Conservation (phyloP, 2,888 invertebrate species). For the Leucozona laternaria region DNA sequence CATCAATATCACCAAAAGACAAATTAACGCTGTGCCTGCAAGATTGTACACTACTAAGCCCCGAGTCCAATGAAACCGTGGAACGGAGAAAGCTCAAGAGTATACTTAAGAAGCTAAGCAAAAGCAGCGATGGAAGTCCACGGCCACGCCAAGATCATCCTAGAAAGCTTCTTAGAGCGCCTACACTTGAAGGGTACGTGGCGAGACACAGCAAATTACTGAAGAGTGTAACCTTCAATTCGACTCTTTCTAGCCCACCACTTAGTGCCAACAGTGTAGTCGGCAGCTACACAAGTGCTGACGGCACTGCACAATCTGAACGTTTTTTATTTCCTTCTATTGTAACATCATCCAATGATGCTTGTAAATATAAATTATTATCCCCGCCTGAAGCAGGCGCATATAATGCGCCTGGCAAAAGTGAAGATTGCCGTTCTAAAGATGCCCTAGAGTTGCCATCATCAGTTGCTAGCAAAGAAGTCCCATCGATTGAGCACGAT, state of each 20-base stretch:
- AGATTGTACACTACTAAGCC: slow-evolving; percentile 84
- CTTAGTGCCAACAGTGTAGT: slow-evolving; percentile 82
- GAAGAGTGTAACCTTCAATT: slow-evolving; percentile 95
- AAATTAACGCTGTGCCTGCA: slow-evolving; percentile 74
- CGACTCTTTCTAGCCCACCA: slow-evolving; percentile 93
- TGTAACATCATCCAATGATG: slow-evolving; percentile 67
- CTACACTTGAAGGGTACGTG: slow-evolving; percentile 94
- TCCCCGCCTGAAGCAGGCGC: slow-evolving; percentile 58
- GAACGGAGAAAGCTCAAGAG: slow-evolving; percentile 93
- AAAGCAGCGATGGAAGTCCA: slow-evolving; percentile 83
- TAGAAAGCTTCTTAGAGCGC: slow-evolving; percentile 90
- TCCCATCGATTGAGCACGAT: slow-evolving; percentile 45
- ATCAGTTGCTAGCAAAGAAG: slow-evolving; percentile 51
- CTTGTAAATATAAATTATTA: slow-evolving; percentile 70
- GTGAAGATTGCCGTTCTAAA: slow-evolving; percentile 30
- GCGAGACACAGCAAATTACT: slow-evolving; percentile 94
- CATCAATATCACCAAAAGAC: slow-evolving; percentile 80
- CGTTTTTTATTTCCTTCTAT: slow-evolving; percentile 71
- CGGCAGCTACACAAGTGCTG: slow-evolving; percentile 66
- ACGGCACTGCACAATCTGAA: slow-evolving; percentile 73
- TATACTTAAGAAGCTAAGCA: slow-evolving; percentile 92
- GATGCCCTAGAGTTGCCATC: slow-evolving; percentile 54
- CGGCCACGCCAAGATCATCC: slow-evolving; percentile 84
- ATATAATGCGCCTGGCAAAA: slow-evolving; percentile 44
- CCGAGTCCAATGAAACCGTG: slow-evolving; percentile 92